A percentile compares a stretch with the other conserved stretches of the same genome.
phyloP scores from a whole-genome alignment of 1,140 invertebrate genomes.

The Liolophura sinensis region DNA sequence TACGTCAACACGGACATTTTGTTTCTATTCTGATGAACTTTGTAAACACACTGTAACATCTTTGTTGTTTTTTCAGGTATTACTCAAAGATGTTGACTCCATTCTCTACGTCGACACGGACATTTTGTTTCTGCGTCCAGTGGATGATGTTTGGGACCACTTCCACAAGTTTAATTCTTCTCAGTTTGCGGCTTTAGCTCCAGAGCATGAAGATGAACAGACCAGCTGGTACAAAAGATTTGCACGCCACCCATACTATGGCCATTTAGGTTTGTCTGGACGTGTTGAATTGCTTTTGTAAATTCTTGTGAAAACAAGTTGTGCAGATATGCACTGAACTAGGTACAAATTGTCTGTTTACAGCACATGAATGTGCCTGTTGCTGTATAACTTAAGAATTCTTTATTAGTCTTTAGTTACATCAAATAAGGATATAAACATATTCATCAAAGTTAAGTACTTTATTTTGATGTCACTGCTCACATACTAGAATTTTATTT shows the following conservation, averaged over 20 bases:
- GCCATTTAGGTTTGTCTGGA: constrained; percentile 70
- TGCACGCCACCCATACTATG: constrained; percentile 93
- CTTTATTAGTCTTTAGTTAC: too few species aligned
- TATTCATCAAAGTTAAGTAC: too few species aligned
- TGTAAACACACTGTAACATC: constrained; percentile 14
- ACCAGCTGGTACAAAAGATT: constrained; percentile 96
- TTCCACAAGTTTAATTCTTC: constrained; percentile 83
- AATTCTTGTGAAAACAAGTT: too few species aligned
- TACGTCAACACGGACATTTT: constrained; percentile 93
- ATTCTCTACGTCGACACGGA: constrained; percentile 94
- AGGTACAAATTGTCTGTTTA: too few species aligned
- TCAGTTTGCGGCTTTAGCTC: constrained; percentile 84
- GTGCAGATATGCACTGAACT: too few species aligned
- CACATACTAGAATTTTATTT: too few species aligned
- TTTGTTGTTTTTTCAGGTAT: constrained; percentile 65
- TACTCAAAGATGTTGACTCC: constrained; percentile 79
- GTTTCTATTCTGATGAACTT: too few species aligned
- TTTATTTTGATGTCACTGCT: too few species aligned
- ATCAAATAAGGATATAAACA: too few species aligned
- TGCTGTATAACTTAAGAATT: too few species aligned
- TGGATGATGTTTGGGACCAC: constrained; percentile 80
- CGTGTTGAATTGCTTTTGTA: too few species aligned
- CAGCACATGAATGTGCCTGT: too few species aligned
- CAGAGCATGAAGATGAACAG: constrained; percentile 88
- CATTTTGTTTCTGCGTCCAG: constrained; percentile 80